Percentiles rank a stretch among this genome's conserved stretches.
Conservation (phyloP, 2,888 invertebrate genomes). For the Steinernema carpocapsae region DNA sequence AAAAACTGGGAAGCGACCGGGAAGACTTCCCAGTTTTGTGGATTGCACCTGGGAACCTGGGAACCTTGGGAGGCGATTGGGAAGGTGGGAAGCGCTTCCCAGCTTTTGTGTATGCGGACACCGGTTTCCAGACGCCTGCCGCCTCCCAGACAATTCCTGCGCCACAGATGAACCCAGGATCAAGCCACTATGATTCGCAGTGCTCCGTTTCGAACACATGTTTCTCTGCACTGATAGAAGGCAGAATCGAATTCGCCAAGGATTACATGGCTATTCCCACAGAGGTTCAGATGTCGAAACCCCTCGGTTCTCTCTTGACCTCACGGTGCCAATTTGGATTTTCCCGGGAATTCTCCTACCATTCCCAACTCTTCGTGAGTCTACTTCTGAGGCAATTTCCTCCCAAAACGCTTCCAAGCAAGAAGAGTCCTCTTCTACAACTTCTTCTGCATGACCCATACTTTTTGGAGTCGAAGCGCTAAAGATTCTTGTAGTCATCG, state of each 20-base stretch:
- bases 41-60: too few relatives aligned
- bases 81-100: too few relatives aligned
- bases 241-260: background rate
- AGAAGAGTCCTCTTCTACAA: background rate
- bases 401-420: background rate
- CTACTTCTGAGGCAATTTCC: background rate
- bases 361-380: background rate
- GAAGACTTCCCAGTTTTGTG: too few relatives aligned
- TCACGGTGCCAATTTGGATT: background rate
- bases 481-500: background rate
- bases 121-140: too few relatives aligned
- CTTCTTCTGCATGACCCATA: background rate
- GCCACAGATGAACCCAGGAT: too few relatives aligned
- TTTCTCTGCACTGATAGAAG: background rate
- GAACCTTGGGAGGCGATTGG: too few relatives aligned
- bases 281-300: too few relatives aligned
- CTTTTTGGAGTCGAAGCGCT: background rate
- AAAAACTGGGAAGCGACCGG: too few relatives aligned
- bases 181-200: too few relatives aligned
- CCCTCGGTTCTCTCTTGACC: background rate
- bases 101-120: too few relatives aligned
- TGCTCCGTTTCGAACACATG: background rate
- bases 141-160: too few relatives aligned
- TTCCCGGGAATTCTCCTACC: background rate
- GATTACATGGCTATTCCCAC: background rate